These are phyloP conservation scores for Macrosiphum euphorbiae DNA, from an alignment of 2,888 invertebrate genomes.

Conservation along the genomic window DNA sequence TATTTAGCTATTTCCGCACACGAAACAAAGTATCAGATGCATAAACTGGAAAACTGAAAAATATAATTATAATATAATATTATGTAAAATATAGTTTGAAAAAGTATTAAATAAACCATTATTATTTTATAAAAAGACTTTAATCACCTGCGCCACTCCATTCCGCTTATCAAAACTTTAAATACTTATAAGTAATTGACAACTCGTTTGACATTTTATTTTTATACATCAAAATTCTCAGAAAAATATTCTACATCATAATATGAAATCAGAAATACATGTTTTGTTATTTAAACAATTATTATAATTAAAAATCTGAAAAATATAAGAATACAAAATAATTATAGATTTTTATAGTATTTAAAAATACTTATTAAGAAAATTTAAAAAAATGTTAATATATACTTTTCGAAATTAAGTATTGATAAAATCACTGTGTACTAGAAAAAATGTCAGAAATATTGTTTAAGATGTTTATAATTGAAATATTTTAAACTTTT, in stretches of 20 bases:
- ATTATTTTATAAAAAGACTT: background rate
- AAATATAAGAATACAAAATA: background rate
- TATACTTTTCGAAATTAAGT: background rate
- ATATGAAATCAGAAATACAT: background rate
- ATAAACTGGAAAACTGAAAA: background rate
- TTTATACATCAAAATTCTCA: background rate
- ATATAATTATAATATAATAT: background rate
- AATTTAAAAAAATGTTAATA: background rate
- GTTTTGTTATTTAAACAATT: background rate
- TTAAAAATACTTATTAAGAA: background rate
- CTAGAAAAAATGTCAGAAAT: background rate
- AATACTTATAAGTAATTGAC: background rate
- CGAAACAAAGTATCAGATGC: background rate
- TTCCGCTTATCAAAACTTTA: background rate
- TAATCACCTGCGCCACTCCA: rapidly evolving
- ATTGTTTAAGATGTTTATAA: background rate
- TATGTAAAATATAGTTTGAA: background rate
- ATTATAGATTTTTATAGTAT: background rate
- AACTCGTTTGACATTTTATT: background rate
- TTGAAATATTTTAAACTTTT: background rate
- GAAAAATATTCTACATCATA: background rate
- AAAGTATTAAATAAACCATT: background rate
- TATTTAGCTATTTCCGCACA: background rate
- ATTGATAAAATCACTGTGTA: background rate
- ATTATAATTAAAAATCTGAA: background rate